Evolutionary conservation across 37 sponge, comb jelly and placozoan species (phyloP).

Genomic region (Lycopodina hypogea): DNA sequence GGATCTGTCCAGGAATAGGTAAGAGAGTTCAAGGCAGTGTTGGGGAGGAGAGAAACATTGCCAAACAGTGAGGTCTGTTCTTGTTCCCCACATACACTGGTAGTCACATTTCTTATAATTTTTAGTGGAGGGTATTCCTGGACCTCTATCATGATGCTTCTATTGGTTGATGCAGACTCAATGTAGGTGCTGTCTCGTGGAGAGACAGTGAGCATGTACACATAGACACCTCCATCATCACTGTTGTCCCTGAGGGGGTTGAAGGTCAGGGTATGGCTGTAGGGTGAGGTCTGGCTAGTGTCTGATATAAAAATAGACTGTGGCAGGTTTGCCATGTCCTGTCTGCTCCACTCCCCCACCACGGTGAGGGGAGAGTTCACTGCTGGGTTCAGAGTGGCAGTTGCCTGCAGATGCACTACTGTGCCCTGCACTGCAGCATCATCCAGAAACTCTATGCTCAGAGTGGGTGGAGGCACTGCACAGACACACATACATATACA

Average conservation of each 20-base stretch:
- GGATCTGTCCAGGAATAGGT: background rate
- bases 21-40: background rate
- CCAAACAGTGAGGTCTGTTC: background rate
- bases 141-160: background rate
- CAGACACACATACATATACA: background rate
- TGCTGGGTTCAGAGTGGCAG: background rate
- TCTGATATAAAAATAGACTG: background rate
- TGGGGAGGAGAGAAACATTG: background rate
- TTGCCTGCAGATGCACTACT: background rate
- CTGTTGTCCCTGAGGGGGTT: background rate
- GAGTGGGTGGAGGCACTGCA: constrained; percentile 10
- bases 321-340: background rate
- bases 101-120: background rate
- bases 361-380: constrained; percentile 29
- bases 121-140: background rate
- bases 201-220: constrained; percentile 4
- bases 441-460: background rate
- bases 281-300: no score
- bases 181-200: background rate
- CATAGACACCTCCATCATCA: constrained; percentile 5
- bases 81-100: background rate
- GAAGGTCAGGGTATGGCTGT: constrained; percentile 4
- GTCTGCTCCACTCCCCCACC: constrained; percentile 9
- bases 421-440: constrained; percentile 5
- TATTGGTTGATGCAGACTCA: background rate